Evolutionary conservation across 2,113 vertebrate species (phyloP).

Genomic region (Microtus pennsylvanicus): DNA sequence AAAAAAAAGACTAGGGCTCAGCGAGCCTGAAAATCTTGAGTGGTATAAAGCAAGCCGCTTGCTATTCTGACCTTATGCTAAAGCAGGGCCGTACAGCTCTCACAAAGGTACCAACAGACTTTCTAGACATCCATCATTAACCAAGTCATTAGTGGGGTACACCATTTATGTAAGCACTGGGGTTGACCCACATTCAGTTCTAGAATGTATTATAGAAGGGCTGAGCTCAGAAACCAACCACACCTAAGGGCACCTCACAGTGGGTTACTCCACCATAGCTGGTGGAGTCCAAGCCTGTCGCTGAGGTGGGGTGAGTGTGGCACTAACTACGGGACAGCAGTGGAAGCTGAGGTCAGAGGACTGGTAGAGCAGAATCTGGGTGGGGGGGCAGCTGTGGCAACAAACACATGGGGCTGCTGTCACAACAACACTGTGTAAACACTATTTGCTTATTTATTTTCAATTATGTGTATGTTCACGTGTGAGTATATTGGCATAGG

Average conservation of each 20-base stretch:
- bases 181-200: background rate
- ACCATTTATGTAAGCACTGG: constrained; percentile 26
- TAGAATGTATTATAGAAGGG: background rate
- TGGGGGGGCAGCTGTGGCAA: background rate
- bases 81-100: constrained; percentile 1
- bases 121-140: constrained; percentile 52
- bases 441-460: background rate
- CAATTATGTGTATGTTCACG: background rate
- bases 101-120: constrained; percentile 61
- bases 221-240: background rate
- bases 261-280: background rate
- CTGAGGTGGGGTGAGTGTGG: background rate
- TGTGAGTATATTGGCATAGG: background rate
- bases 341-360: background rate
- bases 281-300: background rate
- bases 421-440: background rate
- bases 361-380: background rate
- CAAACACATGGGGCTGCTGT: background rate
- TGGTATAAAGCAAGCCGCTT: constrained; percentile 57
- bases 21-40: constrained; percentile 54
- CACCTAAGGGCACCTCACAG: background rate
- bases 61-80: constrained; percentile 70
- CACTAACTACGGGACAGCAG: background rate
- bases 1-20: constrained; percentile 52
- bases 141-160: background rate